These are phyloP conservation scores for Oxyura jamaicensis DNA, from an alignment of 2,113 vertebrate genomes.

Conservation along the genomic window DNA sequence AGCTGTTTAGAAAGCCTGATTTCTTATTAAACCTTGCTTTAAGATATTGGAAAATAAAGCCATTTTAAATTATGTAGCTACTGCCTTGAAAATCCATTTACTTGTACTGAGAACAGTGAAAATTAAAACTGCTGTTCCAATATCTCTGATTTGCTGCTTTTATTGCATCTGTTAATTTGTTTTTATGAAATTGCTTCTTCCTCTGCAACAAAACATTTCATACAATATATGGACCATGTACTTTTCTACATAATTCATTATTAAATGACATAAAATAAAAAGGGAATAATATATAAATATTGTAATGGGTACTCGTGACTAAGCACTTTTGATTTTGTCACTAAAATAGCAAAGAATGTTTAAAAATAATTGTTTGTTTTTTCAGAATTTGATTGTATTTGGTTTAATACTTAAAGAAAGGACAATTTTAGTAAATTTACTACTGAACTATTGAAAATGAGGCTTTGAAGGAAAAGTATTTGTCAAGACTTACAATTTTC, in stretches of 20 bases:
- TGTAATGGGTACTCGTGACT: background rate
- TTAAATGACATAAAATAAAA: constrained; percentile 49
- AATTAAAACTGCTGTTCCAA: background rate
- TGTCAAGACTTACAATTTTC: background rate
- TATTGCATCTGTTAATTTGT: background rate
- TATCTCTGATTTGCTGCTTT: background rate
- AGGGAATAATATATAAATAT: constrained; percentile 15
- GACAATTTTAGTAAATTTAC: constrained; percentile 16
- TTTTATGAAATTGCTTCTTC: background rate
- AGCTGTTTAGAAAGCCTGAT: background rate
- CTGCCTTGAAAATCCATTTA: background rate
- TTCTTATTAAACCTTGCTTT: background rate
- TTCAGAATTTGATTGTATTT: constrained; percentile 11
- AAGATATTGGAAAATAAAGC: background rate
- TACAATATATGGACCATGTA: background rate
- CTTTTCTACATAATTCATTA: constrained; percentile 6
- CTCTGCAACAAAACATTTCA: background rate
- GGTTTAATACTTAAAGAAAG: background rate
- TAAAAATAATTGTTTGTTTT: background rate
- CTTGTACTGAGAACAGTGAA: background rate
- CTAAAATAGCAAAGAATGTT: background rate
- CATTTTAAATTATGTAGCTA: background rate
- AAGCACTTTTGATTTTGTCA: background rate
- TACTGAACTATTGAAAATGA: background rate
- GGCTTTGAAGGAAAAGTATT: constrained; percentile 5